A percentile compares a stretch with the other conserved stretches of the same genome.
These are phyloP conservation scores for Lordiphosa andalusiaca DNA, from an alignment of 2,888 invertebrate genomes.

Conservation along the genomic window DNA sequence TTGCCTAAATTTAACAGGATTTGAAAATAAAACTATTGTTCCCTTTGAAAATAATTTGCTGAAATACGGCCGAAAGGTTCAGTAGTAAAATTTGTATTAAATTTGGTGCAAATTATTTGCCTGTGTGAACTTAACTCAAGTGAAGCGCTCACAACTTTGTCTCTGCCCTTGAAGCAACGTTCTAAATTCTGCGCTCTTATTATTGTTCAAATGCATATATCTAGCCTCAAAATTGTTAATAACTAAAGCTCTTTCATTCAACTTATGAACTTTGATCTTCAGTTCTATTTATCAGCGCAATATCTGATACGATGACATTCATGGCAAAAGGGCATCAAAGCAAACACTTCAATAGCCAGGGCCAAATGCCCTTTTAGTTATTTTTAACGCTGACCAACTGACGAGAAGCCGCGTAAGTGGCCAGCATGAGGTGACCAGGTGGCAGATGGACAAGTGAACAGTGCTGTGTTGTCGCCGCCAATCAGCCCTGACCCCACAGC, in stretches of 20 bases:
- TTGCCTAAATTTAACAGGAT: too few species aligned
- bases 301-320: slow-evolving; percentile 1
- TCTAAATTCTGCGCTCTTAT: too few species aligned
- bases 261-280: background rate
- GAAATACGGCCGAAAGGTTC: too few species aligned
- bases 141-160: too few species aligned
- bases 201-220: too few species aligned
- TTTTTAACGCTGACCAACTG: slow-evolving; percentile 42
- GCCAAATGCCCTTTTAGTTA: slow-evolving; percentile 34
- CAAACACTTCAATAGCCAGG: slow-evolving; percentile 30
- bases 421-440: slow-evolving; percentile 27
- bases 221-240: too few species aligned
- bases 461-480: slow-evolving; percentile 48
- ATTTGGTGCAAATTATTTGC: too few species aligned
- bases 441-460: slow-evolving; percentile 48
- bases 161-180: too few species aligned
- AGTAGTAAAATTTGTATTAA: too few species aligned
- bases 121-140: too few species aligned
- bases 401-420: slow-evolving; percentile 36
- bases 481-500: slow-evolving; percentile 42
- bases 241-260: background rate
- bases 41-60: too few species aligned
- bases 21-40: too few species aligned
- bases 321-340: slow-evolving; percentile 34
- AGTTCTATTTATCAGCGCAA: background rate